These are phyloP conservation scores for Verasper variegatus DNA, from an alignment of 2,113 vertebrate genomes.

Conservation along the genomic window DNA sequence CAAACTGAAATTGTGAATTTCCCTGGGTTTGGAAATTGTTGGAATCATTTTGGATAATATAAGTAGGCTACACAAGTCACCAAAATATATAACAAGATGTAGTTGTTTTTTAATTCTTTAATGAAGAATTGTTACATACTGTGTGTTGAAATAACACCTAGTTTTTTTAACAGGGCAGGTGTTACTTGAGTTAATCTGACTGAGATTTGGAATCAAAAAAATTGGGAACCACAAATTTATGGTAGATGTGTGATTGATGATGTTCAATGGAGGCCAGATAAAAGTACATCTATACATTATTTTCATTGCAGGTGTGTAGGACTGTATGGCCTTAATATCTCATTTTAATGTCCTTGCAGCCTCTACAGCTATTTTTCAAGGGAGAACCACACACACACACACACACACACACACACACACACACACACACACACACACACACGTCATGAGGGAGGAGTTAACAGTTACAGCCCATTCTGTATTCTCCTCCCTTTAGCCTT, in stretches of 20 bases:
- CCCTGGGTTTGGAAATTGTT: too few relatives aligned
- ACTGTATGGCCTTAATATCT: slow-evolving; percentile 44
- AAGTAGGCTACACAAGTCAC: too few relatives aligned
- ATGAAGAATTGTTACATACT: too few relatives aligned
- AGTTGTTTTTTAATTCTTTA: too few relatives aligned
- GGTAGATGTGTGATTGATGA: slow-evolving; percentile 10
- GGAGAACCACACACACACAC: slow-evolving; percentile 5
- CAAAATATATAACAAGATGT: too few relatives aligned
- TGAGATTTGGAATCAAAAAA: background rate
- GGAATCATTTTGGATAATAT: too few relatives aligned
- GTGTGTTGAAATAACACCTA: too few relatives aligned
- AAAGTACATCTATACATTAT: slow-evolving; percentile 35
- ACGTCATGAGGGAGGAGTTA: slow-evolving; percentile 21
- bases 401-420: background rate
- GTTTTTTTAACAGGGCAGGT: too few relatives aligned
- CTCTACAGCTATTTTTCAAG: slow-evolving; percentile 29
- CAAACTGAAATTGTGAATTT: too few relatives aligned
- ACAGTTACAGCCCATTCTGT: slow-evolving; percentile 26
- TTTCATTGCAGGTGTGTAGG: slow-evolving; percentile 23
- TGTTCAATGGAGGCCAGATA: slow-evolving; percentile 6
- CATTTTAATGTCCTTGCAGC: slow-evolving; percentile 41
- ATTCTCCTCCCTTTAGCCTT: slow-evolving; percentile 21
- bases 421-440: background rate
- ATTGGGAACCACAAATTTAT: background rate
- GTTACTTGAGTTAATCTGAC: background rate